Evolutionary conservation across 2,888 invertebrate genomes (phyloP).

Genomic region (Drosophila nr. medialis): DNA sequence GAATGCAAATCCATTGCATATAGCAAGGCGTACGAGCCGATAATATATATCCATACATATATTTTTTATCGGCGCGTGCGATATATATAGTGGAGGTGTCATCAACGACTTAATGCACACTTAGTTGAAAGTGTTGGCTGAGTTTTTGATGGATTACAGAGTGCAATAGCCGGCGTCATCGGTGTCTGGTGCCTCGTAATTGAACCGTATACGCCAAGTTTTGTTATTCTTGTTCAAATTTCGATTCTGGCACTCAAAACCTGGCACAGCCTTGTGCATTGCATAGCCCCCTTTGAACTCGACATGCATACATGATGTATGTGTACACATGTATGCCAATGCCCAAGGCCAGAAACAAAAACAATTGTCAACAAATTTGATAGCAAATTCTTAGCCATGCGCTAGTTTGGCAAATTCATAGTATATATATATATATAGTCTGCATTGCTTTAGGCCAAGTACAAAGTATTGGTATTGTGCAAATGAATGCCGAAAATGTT

Average conservation of each 20-base stretch:
- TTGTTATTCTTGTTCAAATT: conserved; percentile 5
- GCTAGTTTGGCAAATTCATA: conserved; percentile 3
- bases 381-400: conserved; percentile 52
- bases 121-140: background rate
- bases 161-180: background rate
- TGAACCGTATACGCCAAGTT: background rate
- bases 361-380: conserved; percentile 76
- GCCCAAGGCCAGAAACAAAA: conserved; percentile 60
- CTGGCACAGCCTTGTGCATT: conserved; percentile 27
- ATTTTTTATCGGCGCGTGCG: background rate
- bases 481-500: conserved; percentile 54
- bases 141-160: background rate
- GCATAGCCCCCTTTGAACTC: conserved; percentile 18
- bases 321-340: conserved; percentile 5
- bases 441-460: conserved; percentile 20
- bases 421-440: conserved; percentile 29
- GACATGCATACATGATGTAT: conserved; percentile 4
- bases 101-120: conserved; percentile 6
- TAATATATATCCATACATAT: conserved; percentile 1
- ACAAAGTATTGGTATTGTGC: conserved; percentile 35
- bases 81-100: background rate
- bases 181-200: background rate
- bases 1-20: conserved; percentile 51
- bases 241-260: conserved; percentile 17
- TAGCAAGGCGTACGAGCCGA: conserved; percentile 20